These are phyloP conservation scores for Drosophila arizonae DNA, from an alignment of 1,140 invertebrate species.

Conservation along the genomic window DNA sequence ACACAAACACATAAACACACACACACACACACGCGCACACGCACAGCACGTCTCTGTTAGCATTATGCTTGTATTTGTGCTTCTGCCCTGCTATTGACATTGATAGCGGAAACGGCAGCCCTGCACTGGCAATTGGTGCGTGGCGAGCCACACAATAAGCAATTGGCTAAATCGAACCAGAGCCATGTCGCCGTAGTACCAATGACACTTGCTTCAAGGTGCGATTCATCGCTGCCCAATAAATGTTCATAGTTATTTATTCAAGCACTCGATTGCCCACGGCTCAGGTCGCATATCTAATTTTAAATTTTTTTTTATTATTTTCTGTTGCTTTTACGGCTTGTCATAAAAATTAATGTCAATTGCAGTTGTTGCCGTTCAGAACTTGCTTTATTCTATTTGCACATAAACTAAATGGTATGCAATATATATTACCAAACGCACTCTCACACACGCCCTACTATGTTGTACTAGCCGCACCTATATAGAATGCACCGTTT, in stretches of 20 bases:
- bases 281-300: too few species aligned
- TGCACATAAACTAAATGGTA: neutral
- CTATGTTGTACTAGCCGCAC: conserved; percentile 16
- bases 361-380: neutral
- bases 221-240: neutral
- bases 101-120: conserved; percentile 59
- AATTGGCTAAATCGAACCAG: conserved; percentile 32
- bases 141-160: conserved; percentile 40
- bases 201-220: conserved; percentile 20
- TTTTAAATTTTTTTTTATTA: neutral
- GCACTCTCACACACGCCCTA: neutral
- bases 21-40: conserved; percentile 2
- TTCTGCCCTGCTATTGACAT: conserved; percentile 45
- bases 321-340: neutral
- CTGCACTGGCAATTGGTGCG: conserved; percentile 55
- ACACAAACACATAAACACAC: conserved; percentile 9
- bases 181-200: conserved; percentile 8
- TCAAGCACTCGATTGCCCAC: too few species aligned
- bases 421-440: neutral
- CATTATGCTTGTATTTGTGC: conserved; percentile 27
- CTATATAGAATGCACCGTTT: conserved; percentile 1
- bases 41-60: conserved; percentile 42
- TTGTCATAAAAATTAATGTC: too few species aligned
- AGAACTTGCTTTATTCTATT: neutral
- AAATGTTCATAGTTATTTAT: neutral